Percentiles rank a stretch among this genome's conserved stretches.
These are phyloP conservation scores for Larimichthys crocea DNA, from an alignment of 2,113 vertebrate species.

Conservation along the genomic window DNA sequence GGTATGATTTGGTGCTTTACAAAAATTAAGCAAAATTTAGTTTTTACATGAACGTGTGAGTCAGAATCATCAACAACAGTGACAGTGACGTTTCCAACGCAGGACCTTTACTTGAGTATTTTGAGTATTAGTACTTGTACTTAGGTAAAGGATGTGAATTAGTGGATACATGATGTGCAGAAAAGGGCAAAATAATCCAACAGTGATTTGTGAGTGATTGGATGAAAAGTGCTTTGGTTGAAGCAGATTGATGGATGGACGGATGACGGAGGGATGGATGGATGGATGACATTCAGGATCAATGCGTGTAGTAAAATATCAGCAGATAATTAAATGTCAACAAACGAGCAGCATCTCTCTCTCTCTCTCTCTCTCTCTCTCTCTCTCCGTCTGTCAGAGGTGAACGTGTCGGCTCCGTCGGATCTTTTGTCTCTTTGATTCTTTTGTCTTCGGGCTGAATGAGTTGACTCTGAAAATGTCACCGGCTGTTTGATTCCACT, in stretches of 20 bases:
- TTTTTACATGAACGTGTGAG: too few relatives aligned
- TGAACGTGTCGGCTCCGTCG: conserved; percentile 20
- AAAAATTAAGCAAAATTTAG: too few relatives aligned
- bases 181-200: background rate
- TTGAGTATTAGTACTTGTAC: background rate
- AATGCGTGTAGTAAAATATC: conserved; percentile 35
- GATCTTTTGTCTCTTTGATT: conserved; percentile 54
- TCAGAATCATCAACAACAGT: too few relatives aligned
- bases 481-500: conserved; percentile 51
- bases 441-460: conserved; percentile 64
- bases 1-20: too few relatives aligned
- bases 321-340: conserved; percentile 65
- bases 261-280: background rate
- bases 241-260: background rate
- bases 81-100: background rate
- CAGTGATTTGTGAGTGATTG: background rate
- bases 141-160: background rate
- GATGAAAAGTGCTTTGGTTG: background rate
- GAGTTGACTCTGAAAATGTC: conserved; percentile 69
- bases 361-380: background rate
- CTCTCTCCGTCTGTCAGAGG: conserved; percentile 29
- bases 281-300: conserved; percentile 35
- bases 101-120: background rate
- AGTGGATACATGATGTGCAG: background rate
- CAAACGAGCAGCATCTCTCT: background rate